These are phyloP conservation scores for Apodemia mormo DNA, from an alignment of 2,888 invertebrate genomes.

Conservation along the genomic window DNA sequence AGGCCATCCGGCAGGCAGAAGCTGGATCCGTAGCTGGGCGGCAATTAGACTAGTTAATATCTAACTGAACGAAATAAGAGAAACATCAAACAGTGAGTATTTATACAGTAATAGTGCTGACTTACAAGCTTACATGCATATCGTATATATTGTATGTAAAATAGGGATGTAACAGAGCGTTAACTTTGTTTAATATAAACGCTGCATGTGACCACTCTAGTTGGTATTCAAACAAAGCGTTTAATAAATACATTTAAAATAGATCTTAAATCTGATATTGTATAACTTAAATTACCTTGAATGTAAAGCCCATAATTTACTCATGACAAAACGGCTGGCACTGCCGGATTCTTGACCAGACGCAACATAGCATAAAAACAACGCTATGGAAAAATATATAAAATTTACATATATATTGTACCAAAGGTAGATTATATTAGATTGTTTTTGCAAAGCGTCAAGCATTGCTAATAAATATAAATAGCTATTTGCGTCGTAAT, in stretches of 20 bases:
- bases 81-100: too few species aligned
- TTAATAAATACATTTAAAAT: neutral
- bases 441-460: neutral
- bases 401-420: slow-evolving; percentile 4
- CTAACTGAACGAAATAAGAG: too few species aligned
- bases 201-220: neutral
- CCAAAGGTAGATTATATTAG: neutral
- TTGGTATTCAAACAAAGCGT: neutral
- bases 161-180: too few species aligned
- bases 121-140: too few species aligned
- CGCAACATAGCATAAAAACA: neutral
- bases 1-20: too few species aligned
- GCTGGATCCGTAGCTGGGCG: too few species aligned
- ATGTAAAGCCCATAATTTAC: neutral
- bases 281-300: slow-evolving; percentile 1
- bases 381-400: slow-evolving; percentile 1
- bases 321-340: neutral
- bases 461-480: too few species aligned
- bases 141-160: too few species aligned
- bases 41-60: too few species aligned
- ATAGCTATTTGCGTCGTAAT: too few species aligned
- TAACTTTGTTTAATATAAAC: neutral
- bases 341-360: slow-evolving; percentile 10
- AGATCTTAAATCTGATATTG: neutral
- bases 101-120: too few species aligned